Percentiles rank a stretch among this genome's conserved stretches.
These are phyloP conservation scores for Trididemnum nubilum DNA, from an alignment of 23 tunicate species.

Conservation along the genomic window DNA sequence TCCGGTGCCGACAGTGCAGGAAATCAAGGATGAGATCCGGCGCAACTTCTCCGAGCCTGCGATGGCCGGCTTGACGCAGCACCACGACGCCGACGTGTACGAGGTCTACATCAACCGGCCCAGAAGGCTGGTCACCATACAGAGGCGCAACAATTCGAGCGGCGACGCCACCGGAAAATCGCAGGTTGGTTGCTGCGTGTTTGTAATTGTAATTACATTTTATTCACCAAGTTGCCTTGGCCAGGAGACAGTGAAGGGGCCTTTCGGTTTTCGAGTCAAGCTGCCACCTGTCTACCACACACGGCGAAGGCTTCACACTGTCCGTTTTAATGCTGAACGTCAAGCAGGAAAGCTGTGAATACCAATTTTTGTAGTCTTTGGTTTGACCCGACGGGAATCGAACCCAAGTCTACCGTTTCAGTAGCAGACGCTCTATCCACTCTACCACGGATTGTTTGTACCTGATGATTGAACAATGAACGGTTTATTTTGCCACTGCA, in stretches of 20 bases:
- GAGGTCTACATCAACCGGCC: constrained; percentile 89
- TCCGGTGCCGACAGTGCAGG: constrained; percentile 56
- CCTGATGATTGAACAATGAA: too few relatives aligned
- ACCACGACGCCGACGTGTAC: constrained; percentile 59
- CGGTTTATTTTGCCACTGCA: too few relatives aligned
- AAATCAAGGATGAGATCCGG: constrained; percentile 77
- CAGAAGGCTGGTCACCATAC: constrained; percentile 70
- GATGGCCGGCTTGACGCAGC: constrained; percentile 61
- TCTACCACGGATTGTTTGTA: too few relatives aligned
- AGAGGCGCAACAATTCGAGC: constrained; percentile 31
- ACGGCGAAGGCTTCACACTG: neutral
- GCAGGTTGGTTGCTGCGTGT: too few relatives aligned
- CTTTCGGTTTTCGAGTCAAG: too few relatives aligned
- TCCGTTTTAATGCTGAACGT: neutral
- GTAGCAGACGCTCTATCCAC: neutral
- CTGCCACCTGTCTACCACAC: too few relatives aligned
- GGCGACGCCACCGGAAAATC: neutral
- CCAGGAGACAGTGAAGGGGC: too few relatives aligned
- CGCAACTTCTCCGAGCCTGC: constrained; percentile 89
- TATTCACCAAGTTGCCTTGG: too few relatives aligned
- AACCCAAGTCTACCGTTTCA: neutral
- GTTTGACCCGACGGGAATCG: neutral
- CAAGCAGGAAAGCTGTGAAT: too few relatives aligned
- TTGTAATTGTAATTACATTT: too few relatives aligned
- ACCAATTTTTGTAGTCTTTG: too few relatives aligned